Conservation (phyloP, 2,113 vertebrate species). For the Corvus hawaiiensis region DNA sequence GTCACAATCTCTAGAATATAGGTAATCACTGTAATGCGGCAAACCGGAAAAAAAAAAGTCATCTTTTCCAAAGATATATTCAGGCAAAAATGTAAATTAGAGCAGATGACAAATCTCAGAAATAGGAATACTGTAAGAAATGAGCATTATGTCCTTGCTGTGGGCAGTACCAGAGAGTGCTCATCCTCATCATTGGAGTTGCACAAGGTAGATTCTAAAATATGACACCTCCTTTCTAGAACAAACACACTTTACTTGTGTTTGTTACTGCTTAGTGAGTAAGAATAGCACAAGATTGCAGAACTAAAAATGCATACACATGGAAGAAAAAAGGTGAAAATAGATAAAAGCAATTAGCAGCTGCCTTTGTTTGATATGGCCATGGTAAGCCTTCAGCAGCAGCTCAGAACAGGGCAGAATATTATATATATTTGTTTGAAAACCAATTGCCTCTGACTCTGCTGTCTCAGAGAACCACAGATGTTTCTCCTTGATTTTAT, state of each 20-base stretch:
- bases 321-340: not conserved
- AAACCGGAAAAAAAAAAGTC: not conserved
- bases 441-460: not conserved
- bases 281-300: not conserved
- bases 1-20: not conserved
- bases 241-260: not conserved
- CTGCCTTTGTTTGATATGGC: not conserved
- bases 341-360: not conserved
- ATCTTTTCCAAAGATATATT: not conserved
- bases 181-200: not conserved
- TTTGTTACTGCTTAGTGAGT: not conserved
- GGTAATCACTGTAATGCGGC: not conserved
- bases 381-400: not conserved
- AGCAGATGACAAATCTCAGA: not conserved
- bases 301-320: not conserved
- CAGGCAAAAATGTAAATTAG: not conserved
- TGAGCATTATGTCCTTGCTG: rapidly evolving
- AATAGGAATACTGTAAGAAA: not conserved
- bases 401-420: not conserved
- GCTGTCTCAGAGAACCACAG: not conserved
- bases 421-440: not conserved
- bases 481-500: not conserved
- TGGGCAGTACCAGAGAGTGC: not conserved
- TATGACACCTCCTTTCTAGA: not conserved
- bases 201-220: not conserved